Evolutionary conservation across 2,797 vertebrate genomes (phyloP).

Genomic region (Leuciscus waleckii): DNA sequence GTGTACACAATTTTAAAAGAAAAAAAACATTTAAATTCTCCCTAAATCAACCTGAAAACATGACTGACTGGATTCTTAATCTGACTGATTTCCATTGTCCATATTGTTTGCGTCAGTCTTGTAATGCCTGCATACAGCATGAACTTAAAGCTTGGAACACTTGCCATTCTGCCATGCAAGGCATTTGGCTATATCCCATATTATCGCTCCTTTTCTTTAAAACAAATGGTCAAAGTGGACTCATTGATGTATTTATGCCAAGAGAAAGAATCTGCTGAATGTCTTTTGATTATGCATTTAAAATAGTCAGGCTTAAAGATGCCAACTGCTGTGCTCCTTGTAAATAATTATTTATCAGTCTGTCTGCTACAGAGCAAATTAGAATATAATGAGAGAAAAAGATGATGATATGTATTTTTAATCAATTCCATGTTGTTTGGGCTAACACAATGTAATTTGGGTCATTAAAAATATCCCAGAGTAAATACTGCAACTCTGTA

Average conservation of each 20-base stretch:
- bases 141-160: not conserved
- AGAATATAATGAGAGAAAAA: slow-evolving; percentile 30
- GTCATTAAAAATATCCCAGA: slow-evolving; percentile 37
- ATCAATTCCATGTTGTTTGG: slow-evolving; percentile 45
- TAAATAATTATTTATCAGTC: slow-evolving; percentile 37
- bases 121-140: not conserved
- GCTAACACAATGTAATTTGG: slow-evolving; percentile 24
- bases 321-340: slow-evolving; percentile 30
- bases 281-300: slow-evolving; percentile 20
- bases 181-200: slow-evolving; percentile 1
- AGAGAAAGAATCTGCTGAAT: not conserved
- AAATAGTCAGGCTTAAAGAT: slow-evolving; percentile 22
- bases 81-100: not conserved
- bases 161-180: not conserved
- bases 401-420: slow-evolving; percentile 43
- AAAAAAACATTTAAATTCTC: not conserved
- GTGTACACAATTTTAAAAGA: not conserved
- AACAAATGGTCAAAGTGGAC: slow-evolving; percentile 14
- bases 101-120: not conserved
- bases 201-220: not conserved
- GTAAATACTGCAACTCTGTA: slow-evolving; percentile 20
- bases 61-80: not conserved
- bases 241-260: not conserved
- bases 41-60: not conserved
- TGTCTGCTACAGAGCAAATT: slow-evolving; percentile 41